These are phyloP conservation scores for Enteromius thamalakanensis DNA, from an alignment of 2,797 vertebrate species.

Conservation along the genomic window DNA sequence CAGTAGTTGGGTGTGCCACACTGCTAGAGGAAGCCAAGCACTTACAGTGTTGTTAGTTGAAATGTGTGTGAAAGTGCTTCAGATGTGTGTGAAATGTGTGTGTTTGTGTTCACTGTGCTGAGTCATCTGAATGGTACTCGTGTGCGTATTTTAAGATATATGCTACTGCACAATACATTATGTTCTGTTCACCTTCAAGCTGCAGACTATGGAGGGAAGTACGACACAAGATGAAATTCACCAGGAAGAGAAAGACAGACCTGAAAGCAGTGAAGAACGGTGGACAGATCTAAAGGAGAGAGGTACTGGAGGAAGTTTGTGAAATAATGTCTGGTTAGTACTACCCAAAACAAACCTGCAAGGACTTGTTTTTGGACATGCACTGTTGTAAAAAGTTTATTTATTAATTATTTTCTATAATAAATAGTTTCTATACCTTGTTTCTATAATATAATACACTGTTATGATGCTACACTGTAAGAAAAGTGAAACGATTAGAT, in stretches of 20 bases:
- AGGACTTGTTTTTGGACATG: neutral
- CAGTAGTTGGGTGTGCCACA: neutral
- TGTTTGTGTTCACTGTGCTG: conserved; percentile 32
- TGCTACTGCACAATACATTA: neutral
- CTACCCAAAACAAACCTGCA: neutral
- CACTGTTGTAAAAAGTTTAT: neutral
- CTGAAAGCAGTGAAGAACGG: neutral
- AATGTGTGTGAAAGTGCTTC: neutral
- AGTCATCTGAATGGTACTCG: conserved; percentile 41
- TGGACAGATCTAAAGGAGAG: conserved; percentile 2
- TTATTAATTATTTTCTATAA: no score
- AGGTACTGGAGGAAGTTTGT: conserved; percentile 37
- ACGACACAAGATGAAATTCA: conserved; percentile 4
- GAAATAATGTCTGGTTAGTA: neutral
- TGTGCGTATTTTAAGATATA: no score
- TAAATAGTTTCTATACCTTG: no score
- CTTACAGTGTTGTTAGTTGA: neutral
- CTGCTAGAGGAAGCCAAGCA: neutral
- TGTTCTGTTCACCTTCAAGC: conserved; percentile 1
- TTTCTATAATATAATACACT: no score
- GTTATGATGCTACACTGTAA: neutral
- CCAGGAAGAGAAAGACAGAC: conserved; percentile 18
- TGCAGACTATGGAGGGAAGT: conserved; percentile 51
- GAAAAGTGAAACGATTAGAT: neutral
- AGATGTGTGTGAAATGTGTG: neutral